These are phyloP conservation scores for Elysia crispata DNA, from an alignment of 2,888 invertebrate species.

Conservation along the genomic window DNA sequence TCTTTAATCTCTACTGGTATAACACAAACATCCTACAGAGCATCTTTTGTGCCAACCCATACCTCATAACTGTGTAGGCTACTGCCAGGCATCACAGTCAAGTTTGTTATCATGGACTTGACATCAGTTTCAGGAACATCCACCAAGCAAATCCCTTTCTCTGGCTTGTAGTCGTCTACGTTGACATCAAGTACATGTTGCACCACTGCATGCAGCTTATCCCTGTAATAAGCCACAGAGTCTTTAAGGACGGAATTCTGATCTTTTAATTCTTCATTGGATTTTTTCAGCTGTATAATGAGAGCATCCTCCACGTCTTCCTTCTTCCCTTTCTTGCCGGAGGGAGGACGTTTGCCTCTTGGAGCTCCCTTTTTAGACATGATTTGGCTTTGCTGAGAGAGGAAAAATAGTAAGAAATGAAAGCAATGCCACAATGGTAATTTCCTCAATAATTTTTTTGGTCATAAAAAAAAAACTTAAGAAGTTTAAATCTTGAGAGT, in stretches of 20 bases:
- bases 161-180: conserved; percentile 29
- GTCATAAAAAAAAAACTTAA: no score
- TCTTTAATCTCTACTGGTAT: no score
- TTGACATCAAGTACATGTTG: conserved; percentile 43
- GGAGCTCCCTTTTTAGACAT: conserved; percentile 36
- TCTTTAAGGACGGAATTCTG: conserved; percentile 38
- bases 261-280: conserved; percentile 34
- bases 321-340: conserved; percentile 38
- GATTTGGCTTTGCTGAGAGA: neutral
- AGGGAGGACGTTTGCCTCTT: conserved; percentile 34
- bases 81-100: conserved; percentile 33
- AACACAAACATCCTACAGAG: no score
- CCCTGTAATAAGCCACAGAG: conserved; percentile 27
- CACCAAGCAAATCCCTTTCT: conserved; percentile 17
- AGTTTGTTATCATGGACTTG: conserved; percentile 34
- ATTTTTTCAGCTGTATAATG: conserved; percentile 22
- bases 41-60: no score
- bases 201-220: conserved; percentile 41
- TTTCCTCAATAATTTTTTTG: no score
- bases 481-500: no score
- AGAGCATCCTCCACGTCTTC: conserved; percentile 38
- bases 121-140: conserved; percentile 43
- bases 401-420: no score
- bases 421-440: no score
- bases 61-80: conserved; percentile 33